Percentiles rank a stretch among this genome's conserved stretches.
Evolutionary conservation across 2,888 invertebrate genomes (phyloP).

Genomic region (Hypolimnas misippus): DNA sequence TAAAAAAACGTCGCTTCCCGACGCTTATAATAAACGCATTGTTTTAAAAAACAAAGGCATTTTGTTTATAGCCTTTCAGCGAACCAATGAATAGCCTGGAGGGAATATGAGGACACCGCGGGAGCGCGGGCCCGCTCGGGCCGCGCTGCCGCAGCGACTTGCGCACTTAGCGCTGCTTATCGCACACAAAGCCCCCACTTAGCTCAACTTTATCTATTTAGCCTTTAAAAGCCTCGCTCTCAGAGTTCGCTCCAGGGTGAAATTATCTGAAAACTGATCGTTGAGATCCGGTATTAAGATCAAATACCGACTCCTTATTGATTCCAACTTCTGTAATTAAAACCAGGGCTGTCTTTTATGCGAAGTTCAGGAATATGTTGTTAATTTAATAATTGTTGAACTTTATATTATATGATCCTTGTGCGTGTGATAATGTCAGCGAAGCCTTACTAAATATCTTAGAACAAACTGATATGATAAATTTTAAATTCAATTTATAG

Average conservation of each 20-base stretch:
- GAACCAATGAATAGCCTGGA: constrained; percentile 1
- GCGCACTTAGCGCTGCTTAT: constrained; percentile 13
- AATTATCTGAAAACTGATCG: constrained; percentile 22
- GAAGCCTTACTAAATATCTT: no score
- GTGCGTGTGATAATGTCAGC: not conserved
- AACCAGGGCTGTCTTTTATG: not conserved
- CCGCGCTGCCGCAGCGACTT: not conserved
- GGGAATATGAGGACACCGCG: constrained; percentile 11
- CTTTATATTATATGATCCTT: not conserved
- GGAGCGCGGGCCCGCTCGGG: no score
- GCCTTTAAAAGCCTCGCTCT: constrained; percentile 15
- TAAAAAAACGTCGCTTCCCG: not conserved
- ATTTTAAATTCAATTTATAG: no score
- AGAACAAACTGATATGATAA: no score
- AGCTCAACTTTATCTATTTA: constrained; percentile 21
- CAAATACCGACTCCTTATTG: constrained; percentile 15
- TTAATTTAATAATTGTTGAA: not conserved
- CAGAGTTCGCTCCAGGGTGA: constrained; percentile 16
- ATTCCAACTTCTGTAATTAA: constrained; percentile 19
- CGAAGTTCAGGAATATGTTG: not conserved
- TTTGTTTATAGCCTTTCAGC: constrained; percentile 18
- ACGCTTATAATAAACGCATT: constrained; percentile 13
- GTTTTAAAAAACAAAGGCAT: constrained; percentile 21
- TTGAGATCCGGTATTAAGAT: constrained; percentile 12
- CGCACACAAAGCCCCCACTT: constrained; percentile 15